Evolutionary conservation across 1,140 invertebrate genomes (phyloP).

Genomic region (Cepaea nemoralis): DNA sequence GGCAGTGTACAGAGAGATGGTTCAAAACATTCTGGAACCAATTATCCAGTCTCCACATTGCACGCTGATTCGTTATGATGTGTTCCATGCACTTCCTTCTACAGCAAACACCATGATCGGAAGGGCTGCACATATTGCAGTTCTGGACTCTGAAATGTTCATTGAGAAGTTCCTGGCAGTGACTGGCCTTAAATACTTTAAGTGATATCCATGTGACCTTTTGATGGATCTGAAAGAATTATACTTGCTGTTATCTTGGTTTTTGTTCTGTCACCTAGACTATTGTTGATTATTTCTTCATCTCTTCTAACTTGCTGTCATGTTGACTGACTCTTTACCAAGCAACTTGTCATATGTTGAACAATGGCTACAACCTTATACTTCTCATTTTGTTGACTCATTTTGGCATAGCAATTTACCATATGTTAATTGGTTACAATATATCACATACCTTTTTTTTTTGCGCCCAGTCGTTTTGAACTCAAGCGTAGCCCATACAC

Average conservation of each 20-base stretch:
- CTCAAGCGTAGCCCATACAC: too few relatives aligned
- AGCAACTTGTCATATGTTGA: too few relatives aligned
- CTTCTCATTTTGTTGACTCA: too few relatives aligned
- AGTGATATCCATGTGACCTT: conserved; percentile 72
- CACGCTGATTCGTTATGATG: conserved; percentile 88
- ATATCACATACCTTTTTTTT: too few relatives aligned
- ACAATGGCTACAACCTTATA: too few relatives aligned
- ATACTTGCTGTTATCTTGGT: not conserved
- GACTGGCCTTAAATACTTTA: conserved; percentile 93
- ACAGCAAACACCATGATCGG: conserved; percentile 91
- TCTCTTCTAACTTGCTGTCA: too few relatives aligned
- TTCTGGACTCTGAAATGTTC: conserved; percentile 95
- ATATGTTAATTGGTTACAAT: too few relatives aligned
- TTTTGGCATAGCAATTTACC: too few relatives aligned
- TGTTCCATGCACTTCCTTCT: conserved; percentile 92
- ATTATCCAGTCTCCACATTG: conserved; percentile 71
- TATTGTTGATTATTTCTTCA: not conserved
- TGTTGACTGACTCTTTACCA: too few relatives aligned
- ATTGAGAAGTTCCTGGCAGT: conserved; percentile 97
- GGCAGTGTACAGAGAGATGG: conserved; percentile 87
- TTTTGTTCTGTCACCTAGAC: not conserved
- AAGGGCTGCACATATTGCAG: conserved; percentile 94
- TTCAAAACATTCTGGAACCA: conserved; percentile 93
- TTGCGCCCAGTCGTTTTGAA: too few relatives aligned
- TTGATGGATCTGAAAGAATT: not conserved